phyloP scores from a whole-genome alignment of 2,888 invertebrate species.

The Drosophila prostipennis region DNA sequence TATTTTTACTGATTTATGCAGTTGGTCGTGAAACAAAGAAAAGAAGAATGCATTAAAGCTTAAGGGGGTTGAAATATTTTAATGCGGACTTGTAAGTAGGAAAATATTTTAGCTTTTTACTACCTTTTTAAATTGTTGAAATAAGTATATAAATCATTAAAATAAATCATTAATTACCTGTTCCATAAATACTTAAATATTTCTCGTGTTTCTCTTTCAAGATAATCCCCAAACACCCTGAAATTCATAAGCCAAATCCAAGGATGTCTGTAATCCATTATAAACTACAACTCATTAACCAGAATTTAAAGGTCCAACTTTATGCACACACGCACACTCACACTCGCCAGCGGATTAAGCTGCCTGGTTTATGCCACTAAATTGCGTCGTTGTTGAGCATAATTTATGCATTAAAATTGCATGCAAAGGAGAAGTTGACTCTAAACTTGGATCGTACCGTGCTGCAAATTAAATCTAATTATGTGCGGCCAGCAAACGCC shows the following conservation, averaged over 20 bases:
- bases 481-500: slow-evolving; percentile 57
- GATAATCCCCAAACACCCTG: neutral
- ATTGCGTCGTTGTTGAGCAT: slow-evolving; percentile 55
- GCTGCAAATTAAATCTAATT: slow-evolving; percentile 76
- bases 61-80: neutral
- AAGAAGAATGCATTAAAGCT: neutral
- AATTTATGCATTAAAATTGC: slow-evolving; percentile 43
- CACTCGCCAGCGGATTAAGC: slow-evolving; percentile 11
- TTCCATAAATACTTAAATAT: too few species aligned
- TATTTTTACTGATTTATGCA: slow-evolving; percentile 7
- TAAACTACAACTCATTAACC: slow-evolving; percentile 23
- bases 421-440: slow-evolving; percentile 27
- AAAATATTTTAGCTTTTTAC: neutral
- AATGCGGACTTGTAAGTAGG: too few species aligned
- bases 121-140: too few species aligned
- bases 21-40: neutral
- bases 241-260: neutral
- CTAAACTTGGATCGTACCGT: slow-evolving; percentile 12
- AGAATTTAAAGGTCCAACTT: slow-evolving; percentile 9
- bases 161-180: too few species aligned
- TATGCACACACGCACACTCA: neutral
- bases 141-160: too few species aligned
- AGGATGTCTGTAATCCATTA: slow-evolving; percentile 5
- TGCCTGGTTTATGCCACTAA: slow-evolving; percentile 35
- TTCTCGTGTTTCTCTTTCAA: neutral